Base-by-base conservation (phyloP, 2,888 invertebrate species). In the Stegana nigrithorax region DNA sequence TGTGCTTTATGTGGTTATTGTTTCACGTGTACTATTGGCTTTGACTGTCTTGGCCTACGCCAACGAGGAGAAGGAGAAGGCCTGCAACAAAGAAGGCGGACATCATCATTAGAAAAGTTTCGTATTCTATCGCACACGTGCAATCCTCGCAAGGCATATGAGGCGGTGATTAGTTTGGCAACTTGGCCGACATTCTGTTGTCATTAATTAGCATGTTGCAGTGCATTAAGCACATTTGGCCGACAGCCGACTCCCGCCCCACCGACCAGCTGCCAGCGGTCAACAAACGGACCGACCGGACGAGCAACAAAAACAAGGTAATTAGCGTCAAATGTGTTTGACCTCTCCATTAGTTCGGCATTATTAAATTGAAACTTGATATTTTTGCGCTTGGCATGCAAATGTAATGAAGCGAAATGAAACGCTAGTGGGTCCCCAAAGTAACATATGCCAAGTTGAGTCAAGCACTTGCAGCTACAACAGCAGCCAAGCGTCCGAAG, bases 41-140 rank as follows among this genome's bases (percentile, higher is more conserved):
- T n/a, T n/a, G n/a, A n/a, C n/a, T n/a, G n/a, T n/a, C n/a, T n/a
- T n/a, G n/a, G n/a, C n/a, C n/a, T n/a, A n/a, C n/a, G n/a, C n/a
- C n/a, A n/a, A n/a, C n/a, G n/a, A n/a, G n/a, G n/a, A n/a, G n/a
- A n/a, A n/a, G n/a, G n/a, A n/a, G n/a, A n/a, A n/a, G n/a, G n/a
- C n/a, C n/a, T n/a, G n/a, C n/a, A 39, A 17, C 12, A 14, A n/a
- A 39, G 39, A 39, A n/a, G 39, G 39, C 39, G 17, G n/a, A 47
- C 47, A 10, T n/a, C n/a, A n/a, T 47, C 47, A 47, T 47, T 23
- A 47, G 25, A 25, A 47, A 47, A 47, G 47, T 47, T 47, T 47
- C 17, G 2, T n/a, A n/a, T n/a, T n/a, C n/a, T n/a, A n/a, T 47
- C 1, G n/a, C 25, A 21, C 21, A 44, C 45, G 47, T 26, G 26